Base-by-base conservation (phyloP, 2,113 vertebrate genomes). In the Pseudorasbora parva region DNA sequence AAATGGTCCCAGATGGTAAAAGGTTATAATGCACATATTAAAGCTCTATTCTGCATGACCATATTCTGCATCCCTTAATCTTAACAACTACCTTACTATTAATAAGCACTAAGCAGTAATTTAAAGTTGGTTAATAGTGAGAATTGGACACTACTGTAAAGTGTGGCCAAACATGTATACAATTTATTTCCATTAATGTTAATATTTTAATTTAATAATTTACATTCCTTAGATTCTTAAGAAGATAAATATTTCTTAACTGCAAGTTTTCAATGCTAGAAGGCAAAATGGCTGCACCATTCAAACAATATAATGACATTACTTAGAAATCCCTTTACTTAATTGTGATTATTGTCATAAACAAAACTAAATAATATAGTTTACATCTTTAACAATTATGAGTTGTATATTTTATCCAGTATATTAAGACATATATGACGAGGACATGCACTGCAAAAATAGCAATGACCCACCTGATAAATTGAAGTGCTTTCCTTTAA, bases 401-500 rank as follows among this genome's bases (percentile, higher is more conserved):
- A 72, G 68, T 23, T 45, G 10, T 41, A 11, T 41, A 41, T n/a
- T 41, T 47, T 8, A 45, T 72, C 68, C n/a, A 72, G 21, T 47
- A 45, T 47, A 72, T 23, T 47, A 72, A 72, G 41, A 72, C 41
- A 47, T 23, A 37, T 41, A 47, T 72, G 7, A 47, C 15, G 41
- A 21, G 68, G 11, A 0, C 12, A 45, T 72, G 5, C 25, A 72
- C n/a, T 47, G 21, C 41, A 47, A 14, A 72, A 72, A 45, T n/a
- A 72, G 68, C 68, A 72, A 47, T 45, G 68, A 72, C 41, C n/a
- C 68, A 77, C 49, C 73, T 75, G 49, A 59, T 41, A 23, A 77
- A 77, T 56, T 77, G 74, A 77, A 77, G 51, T 43, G 74, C 33
- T 77, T 59, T 77, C 33, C 33, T 59, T 77, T 77, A 73, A 81